Evolutionary conservation across 2,113 vertebrate species (phyloP), one percentile per base, ranked within the genome.

Genomic region (Gopherus evgoodei): DNA sequence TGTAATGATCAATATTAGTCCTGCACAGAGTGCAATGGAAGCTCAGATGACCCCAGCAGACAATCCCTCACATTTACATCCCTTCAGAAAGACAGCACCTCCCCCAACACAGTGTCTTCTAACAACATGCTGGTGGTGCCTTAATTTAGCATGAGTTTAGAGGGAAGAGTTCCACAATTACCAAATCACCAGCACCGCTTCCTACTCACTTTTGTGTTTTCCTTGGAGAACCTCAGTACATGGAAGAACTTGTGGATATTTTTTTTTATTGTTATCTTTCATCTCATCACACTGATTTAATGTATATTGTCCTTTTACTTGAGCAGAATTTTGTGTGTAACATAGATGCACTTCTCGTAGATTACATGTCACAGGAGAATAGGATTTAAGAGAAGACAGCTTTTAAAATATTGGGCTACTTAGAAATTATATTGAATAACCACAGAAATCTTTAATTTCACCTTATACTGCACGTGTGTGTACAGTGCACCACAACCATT

Each of bases 41-140:
- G 94, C 12, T 57, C 6, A 69, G 87, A 90, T 84, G 87, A 35
- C 56, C 62, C 19, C 83, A 91, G 25, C 25, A 57, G 93, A 88
- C 89, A 57, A 81, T 49, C 81, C 47, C 83, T 88, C 11, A 57
- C 4, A 24, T 52, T 92, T 88, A 56, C 89, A 56, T 92, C 62
- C 87, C 89, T 86, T 90, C 90, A 87, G 56, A 95, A 95, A 89
- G 78, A 86, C 56, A 88, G 81, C 72, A 47, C 83, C 87, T 86
- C 54, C 25, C 89, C 9, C 95, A 91, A 93, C 13, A 54, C 4
- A 95, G 88, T 35, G 27, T 31, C 62, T 78, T n/a, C 12, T 3
- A 88, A 38, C 35, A n/a, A 69, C 84, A 88, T 91, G 83, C 21
- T 87, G 52, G 59, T 52, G 78, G 59, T 52, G 78, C 90, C 56